These are phyloP conservation scores for Leucophenga montana DNA, from an alignment of 2,888 invertebrate species.

Conservation along the genomic window DNA sequence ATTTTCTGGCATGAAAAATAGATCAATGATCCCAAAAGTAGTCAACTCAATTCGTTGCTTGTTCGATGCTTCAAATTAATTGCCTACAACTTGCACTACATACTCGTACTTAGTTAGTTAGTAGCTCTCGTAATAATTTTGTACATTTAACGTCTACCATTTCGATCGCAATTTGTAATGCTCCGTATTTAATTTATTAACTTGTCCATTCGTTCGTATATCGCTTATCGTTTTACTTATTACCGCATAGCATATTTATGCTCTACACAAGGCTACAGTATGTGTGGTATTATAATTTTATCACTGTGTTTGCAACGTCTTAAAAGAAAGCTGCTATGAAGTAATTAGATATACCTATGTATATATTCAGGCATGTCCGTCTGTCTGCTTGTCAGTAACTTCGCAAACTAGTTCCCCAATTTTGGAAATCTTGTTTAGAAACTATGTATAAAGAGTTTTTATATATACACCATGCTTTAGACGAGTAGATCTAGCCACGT, in stretches of 20 bases:
- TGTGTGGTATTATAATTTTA: too few species aligned
- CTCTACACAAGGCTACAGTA: too few species aligned
- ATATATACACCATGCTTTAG: too few species aligned
- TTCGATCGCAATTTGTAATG: constrained; percentile 31
- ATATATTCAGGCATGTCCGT: too few species aligned
- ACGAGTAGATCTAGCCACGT: too few species aligned
- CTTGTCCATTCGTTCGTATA: constrained; percentile 26
- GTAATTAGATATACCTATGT: too few species aligned
- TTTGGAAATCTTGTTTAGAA: too few species aligned
- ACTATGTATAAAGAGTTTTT: too few species aligned
- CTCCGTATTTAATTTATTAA: constrained; percentile 59
- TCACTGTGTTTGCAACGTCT: too few species aligned
- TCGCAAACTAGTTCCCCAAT: too few species aligned
- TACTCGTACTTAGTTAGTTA: constrained; percentile 28
- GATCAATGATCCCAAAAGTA: constrained; percentile 46
- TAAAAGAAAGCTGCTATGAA: neutral
- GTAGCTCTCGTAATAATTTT: constrained; percentile 59
- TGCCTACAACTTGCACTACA: constrained; percentile 48
- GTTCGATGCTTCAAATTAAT: constrained; percentile 45
- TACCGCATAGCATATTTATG: neutral
- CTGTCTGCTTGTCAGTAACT: too few species aligned
- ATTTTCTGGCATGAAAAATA: constrained; percentile 41
- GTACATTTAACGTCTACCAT: constrained; percentile 38
- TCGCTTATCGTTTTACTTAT: constrained; percentile 19
- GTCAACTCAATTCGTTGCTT: constrained; percentile 25